Percentiles rank a stretch among this genome's conserved stretches.
phyloP scores from a whole-genome alignment of 2,888 invertebrate genomes.

The Myathropa florea region DNA sequence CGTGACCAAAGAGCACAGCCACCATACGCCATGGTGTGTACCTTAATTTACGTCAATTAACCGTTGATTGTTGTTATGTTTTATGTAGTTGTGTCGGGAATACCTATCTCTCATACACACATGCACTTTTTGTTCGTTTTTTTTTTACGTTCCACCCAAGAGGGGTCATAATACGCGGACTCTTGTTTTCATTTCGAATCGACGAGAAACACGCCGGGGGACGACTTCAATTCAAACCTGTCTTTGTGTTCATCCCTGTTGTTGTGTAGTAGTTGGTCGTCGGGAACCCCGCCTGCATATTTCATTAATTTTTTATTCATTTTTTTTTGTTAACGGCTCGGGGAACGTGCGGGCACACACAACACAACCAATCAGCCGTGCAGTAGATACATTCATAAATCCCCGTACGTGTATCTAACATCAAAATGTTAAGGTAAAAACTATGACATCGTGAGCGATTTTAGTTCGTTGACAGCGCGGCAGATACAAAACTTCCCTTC shows the following conservation, averaged over 20 bases:
- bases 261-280: slow-evolving; percentile 1
- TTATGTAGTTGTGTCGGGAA: slow-evolving; percentile 57
- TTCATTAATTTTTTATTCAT: slow-evolving; percentile 51
- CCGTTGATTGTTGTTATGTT: slow-evolving; percentile 65
- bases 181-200: slow-evolving; percentile 67
- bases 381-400: slow-evolving; percentile 28
- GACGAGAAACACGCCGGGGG: slow-evolving; percentile 36
- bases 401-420: slow-evolving; percentile 11
- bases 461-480: slow-evolving; percentile 68
- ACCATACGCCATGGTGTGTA: slow-evolving; percentile 68
- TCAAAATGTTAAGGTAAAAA: slow-evolving; percentile 60
- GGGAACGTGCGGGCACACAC: slow-evolving; percentile 62
- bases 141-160: slow-evolving; percentile 32
- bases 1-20: slow-evolving; percentile 48
- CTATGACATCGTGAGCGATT: slow-evolving; percentile 69
- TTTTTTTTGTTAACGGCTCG: slow-evolving; percentile 45
- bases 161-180: slow-evolving; percentile 70
- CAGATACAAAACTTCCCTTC: slow-evolving; percentile 33
- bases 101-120: slow-evolving; percentile 54
- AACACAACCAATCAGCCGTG: slow-evolving; percentile 35
- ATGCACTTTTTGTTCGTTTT: neutral
- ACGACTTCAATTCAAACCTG: slow-evolving; percentile 57
- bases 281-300: slow-evolving; percentile 46
- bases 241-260: neutral
- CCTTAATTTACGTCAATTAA: slow-evolving; percentile 72